Conservation (phyloP, 2,113 vertebrate species). For the Galeopterus variegatus region DNA sequence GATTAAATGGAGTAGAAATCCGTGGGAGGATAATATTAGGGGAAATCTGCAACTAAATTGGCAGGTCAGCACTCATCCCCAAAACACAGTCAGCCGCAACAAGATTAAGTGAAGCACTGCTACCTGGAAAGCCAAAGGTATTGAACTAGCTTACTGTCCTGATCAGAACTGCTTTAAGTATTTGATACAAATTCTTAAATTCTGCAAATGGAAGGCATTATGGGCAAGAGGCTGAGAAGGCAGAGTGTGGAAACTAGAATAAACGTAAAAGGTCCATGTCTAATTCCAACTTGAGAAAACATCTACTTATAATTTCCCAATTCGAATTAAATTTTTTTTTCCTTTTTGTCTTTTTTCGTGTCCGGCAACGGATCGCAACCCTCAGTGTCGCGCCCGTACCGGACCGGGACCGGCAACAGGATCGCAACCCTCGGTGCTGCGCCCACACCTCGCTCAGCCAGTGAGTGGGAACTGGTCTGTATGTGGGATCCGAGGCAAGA, state of each 20-base stretch:
- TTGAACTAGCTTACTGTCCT: neutral
- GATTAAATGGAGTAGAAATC: neutral
- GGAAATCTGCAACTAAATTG: neutral
- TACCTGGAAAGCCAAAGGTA: neutral
- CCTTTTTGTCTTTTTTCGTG: too few species aligned
- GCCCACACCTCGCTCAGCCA: too few species aligned
- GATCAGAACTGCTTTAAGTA: neutral
- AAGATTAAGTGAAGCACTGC: neutral
- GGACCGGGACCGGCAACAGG: too few species aligned
- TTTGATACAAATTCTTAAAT: too few species aligned
- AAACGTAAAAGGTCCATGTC: constrained; percentile 19
- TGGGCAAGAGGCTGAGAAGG: neutral
- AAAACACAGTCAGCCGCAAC: neutral
- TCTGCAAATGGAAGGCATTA: neutral
- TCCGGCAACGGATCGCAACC: too few species aligned
- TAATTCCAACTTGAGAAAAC: constrained; percentile 11
- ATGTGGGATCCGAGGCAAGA: too few species aligned
- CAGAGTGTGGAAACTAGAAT: constrained; percentile 2
- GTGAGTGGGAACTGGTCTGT: too few species aligned
- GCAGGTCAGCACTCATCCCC: neutral
- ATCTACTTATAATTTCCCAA: neutral
- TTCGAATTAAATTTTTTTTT: constrained; percentile 6
- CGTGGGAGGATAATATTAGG: neutral
- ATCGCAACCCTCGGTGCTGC: too few species aligned
- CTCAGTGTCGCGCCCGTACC: too few species aligned